Evolutionary conservation across 2,888 invertebrate species (phyloP), one percentile per base, ranked within the genome.

Genomic region (Prosopocoilus inquinatus): DNA sequence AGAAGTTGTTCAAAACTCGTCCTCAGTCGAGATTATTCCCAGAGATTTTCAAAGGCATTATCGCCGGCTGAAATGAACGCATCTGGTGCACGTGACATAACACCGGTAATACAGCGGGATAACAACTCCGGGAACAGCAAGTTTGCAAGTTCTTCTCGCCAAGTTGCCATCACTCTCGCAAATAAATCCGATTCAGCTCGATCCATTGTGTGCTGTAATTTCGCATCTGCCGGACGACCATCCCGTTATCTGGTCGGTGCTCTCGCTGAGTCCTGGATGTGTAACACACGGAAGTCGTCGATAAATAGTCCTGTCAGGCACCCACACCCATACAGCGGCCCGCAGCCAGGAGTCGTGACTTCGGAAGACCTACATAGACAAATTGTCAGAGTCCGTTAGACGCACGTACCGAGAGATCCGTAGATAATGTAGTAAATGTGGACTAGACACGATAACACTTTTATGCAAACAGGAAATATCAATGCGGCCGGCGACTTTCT

Each of bases 251-350:
- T 15, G 47, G 47, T 47, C 33, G 47, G 15, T 15, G 13, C 15
- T 41, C 13, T 15, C 41, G 41, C 16, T 15, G 13, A n/a, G 41
- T n/a, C 52, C 47, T 50, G 55, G 59, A 63, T 64, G 60, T 66
- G 64, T 64, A 64, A 69, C 69, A 73, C 70, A 67, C 70, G 73
- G 73, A 73, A 73, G 71, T 72, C 65, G 63, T 62, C 69, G 66
- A 69, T 72, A 72, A 71, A 71, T 71, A 66, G 67, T 67, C 65
- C 67, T 69, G 69, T 70, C 70, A 64, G 60, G 70, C 70, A 71
- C 71, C 72, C 73, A 73, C 73, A 69, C 71, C 71, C 72, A 67
- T 58, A 57, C 38, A 12, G 67, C 62, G 60, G 61, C 63, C 61
- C 63, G 64, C 60, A 62, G 57, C 58, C 60, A 53, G 53, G 55